Evolutionary conservation across 2,888 invertebrate species (phyloP), one percentile per base, ranked within the genome.

Genomic region (Anticlea derivata): DNA sequence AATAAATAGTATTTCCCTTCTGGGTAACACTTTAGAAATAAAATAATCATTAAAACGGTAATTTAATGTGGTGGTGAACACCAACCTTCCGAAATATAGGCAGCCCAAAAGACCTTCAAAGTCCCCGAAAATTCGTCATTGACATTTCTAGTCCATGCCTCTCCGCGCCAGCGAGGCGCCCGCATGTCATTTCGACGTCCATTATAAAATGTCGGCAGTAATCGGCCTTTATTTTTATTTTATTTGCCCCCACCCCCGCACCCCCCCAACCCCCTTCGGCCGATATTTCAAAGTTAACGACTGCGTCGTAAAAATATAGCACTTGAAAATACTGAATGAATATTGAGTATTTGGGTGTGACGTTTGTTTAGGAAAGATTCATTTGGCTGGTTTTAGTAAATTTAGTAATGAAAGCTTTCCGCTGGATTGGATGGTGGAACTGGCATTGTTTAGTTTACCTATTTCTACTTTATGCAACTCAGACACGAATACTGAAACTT

Each of bases 231-330:
- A 86, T 88, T 88, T 88, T 88, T 87, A 87, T 89, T 89, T 89
- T 84, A 86, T 87, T 86, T 83, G 82, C 81, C 79, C 81, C 79
- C 75, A 75, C 80, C 76, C 68, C 75, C 79, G 69, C 65, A 58
- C 50, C 57, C 51, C 63, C 55, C 46, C 50, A 58, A 58, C 66
- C 65, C 68, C 65, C 68, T 70, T 66, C 63, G 50, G 75, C 81
- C 85, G 86, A 88, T 88, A 88, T 88, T 87, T 88, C 88, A 86
- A 87, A 88, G 83, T 88, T 88, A 89, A 89, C 89, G 89, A 88
- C 86, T 78, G 72, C 63, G 72, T 78, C 75, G 79, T 87, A 86
- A 87, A 83, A 88, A 85, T 86, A 86, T 84, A 83, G 80, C 83
- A 79, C 80, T 83, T 76, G 80, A 78, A 83, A 80, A 73, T 68